Evolutionary conservation across 1,140 invertebrate species (phyloP).

Genomic region (Brevipalpus yothersi): DNA sequence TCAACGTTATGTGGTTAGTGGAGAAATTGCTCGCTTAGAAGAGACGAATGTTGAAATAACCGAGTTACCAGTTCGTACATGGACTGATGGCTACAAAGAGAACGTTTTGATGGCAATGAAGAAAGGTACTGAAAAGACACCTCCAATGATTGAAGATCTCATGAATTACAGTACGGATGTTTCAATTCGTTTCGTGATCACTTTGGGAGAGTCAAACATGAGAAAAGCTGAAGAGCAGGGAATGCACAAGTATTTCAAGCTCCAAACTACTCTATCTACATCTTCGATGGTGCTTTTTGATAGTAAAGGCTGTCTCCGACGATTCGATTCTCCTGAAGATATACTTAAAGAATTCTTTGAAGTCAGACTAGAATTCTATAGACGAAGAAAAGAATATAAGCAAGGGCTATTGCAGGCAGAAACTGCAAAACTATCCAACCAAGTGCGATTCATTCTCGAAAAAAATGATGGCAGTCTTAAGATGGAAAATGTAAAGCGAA

Average conservation of each 20-base stretch:
- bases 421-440: conserved; percentile 60
- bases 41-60: conserved; percentile 69
- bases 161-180: conserved; percentile 91
- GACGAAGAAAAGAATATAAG: conserved; percentile 65
- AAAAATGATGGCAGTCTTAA: conserved; percentile 78
- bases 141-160: conserved; percentile 48
- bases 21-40: conserved; percentile 56
- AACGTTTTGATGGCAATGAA: conserved; percentile 66
- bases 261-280: conserved; percentile 49
- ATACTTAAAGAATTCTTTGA: conserved; percentile 67
- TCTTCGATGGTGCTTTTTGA: conserved; percentile 85
- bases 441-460: conserved; percentile 85
- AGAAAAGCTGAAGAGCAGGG: conserved; percentile 49
- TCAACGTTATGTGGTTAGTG: conserved; percentile 50
- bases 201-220: conserved; percentile 51
- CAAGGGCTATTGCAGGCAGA: conserved; percentile 80
- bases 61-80: conserved; percentile 72
- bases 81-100: conserved; percentile 95
- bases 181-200: conserved; percentile 71
- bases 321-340: conserved; percentile 46
- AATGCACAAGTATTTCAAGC: conserved; percentile 82
- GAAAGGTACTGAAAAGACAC: conserved; percentile 50
- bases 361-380: conserved; percentile 55
- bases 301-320: conserved; percentile 54
- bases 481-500: conserved; percentile 83